Conservation (phyloP, 2,797 vertebrate species). For the Smutsia temminckii region DNA sequence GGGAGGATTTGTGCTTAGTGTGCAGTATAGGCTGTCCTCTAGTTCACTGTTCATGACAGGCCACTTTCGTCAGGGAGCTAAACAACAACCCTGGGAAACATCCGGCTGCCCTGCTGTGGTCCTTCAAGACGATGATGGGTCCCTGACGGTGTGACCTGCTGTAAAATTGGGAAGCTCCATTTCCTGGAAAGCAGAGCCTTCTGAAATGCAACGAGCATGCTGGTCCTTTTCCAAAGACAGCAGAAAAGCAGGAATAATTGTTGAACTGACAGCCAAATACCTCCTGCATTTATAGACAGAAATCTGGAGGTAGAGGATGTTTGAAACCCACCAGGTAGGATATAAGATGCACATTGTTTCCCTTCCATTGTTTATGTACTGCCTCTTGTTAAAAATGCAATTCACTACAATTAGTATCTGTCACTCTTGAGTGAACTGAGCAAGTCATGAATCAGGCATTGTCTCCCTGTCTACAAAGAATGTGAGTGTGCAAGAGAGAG, state of each 20-base stretch:
- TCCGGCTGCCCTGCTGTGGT: too few species aligned
- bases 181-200: constrained; percentile 12
- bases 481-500: not conserved
- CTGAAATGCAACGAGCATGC: not conserved
- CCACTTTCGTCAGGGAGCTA: not conserved
- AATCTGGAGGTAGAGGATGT: not conserved
- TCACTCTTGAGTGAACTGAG: not conserved
- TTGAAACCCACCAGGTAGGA: not conserved
- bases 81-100: not conserved
- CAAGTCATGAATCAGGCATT: not conserved
- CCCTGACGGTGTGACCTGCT: not conserved
- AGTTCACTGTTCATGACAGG: not conserved
- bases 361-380: not conserved
- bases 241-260: not conserved
- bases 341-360: not conserved
- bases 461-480: not conserved
- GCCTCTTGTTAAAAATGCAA: constrained; percentile 22
- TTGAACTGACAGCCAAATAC: not conserved
- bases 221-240: not conserved
- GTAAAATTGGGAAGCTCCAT: not conserved
- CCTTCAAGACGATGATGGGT: rapidly evolving
- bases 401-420: not conserved
- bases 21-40: not conserved
- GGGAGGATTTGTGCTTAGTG: not conserved
- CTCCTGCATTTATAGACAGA: not conserved